phyloP scores from a whole-genome alignment of 2,113 vertebrate genomes.

The Melanocharis versteri region DNA sequence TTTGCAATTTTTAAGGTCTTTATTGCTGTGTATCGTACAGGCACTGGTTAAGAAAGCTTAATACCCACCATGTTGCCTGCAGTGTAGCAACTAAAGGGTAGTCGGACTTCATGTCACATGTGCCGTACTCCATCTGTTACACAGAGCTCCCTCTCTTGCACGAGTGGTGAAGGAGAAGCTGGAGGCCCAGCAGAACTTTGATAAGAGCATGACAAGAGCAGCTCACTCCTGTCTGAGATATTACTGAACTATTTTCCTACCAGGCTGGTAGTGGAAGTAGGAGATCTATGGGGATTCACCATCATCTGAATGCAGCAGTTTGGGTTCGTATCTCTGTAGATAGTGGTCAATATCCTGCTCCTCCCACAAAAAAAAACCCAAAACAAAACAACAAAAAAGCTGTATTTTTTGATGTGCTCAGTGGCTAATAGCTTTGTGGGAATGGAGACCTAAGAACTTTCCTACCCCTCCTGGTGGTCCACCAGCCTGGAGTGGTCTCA shows the following conservation, averaged over 20 bases:
- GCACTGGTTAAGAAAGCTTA: background rate
- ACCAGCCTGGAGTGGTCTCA: background rate
- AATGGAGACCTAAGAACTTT: background rate
- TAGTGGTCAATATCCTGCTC: background rate
- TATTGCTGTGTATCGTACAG: background rate
- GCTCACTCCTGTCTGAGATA: background rate
- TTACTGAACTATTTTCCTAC: background rate
- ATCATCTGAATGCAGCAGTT: background rate
- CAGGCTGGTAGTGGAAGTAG: background rate
- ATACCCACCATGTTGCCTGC: background rate
- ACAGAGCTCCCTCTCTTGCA: background rate
- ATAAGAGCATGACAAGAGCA: background rate
- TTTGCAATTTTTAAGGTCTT: background rate
- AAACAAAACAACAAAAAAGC: background rate
- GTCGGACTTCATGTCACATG: rapidly evolving
- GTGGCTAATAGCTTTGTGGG: background rate
- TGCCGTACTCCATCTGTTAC: background rate
- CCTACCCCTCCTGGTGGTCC: background rate
- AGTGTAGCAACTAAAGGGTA: background rate
- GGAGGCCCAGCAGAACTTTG: background rate
- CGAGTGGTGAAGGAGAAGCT: background rate
- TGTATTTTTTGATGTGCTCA: rapidly evolving
- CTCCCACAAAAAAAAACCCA: background rate
- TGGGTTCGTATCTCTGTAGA: background rate
- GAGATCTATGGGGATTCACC: background rate